Evolutionary conservation across 2,113 vertebrate genomes (phyloP), one percentile per base, ranked within the genome.

Genomic region (Corynorhinus townsendii): DNA sequence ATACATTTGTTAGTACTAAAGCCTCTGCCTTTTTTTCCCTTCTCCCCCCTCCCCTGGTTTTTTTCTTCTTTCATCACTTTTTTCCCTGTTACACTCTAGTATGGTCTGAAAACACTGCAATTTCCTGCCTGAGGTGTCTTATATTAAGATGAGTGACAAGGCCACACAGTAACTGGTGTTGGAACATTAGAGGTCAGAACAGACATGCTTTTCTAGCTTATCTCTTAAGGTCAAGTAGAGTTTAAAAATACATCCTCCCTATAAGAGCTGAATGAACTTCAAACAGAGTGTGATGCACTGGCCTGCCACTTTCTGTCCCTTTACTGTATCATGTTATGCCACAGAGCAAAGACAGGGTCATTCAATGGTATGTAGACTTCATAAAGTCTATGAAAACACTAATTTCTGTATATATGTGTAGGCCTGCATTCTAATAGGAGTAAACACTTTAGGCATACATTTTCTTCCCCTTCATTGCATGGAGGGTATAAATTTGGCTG

Each of bases 201-300:
- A 98, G 86, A 97, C 92, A 59, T 91, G 95, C 82, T 97, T 98
- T 96, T 87, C 69, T 96, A 96, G 96, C 88, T 97, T 97, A 96
- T 97, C 96, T 97, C 97, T 7, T 96, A 95, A 98, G 98, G 98
- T 98, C 97, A 97, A 96, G 94, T 97, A 97, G 97, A 98, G 97
- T 98, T 98, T 97, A 97, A 98, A 98, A 98, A 97, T 97, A 97
- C 72, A 98, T 95, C 96, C 95, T 93, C 96, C 81, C 72, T 86
- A 88, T 92, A 97, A 97, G 92, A 96, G 47, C 90, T 49, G 85
- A 97, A 96, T 49, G 93, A 98, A 97, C 94, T 95, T 91, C 93
- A 92, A 71, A 95, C 83, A 5, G 94, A 97, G 85, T 11, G 47
- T 95, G 95, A 95, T 43, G 71, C 62, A 38, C 89, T 45, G 64